Evolutionary conservation across 2,888 invertebrate genomes (phyloP), one percentile per base, ranked within the genome.

Genomic region (Sinohyriopsis cumingii): DNA sequence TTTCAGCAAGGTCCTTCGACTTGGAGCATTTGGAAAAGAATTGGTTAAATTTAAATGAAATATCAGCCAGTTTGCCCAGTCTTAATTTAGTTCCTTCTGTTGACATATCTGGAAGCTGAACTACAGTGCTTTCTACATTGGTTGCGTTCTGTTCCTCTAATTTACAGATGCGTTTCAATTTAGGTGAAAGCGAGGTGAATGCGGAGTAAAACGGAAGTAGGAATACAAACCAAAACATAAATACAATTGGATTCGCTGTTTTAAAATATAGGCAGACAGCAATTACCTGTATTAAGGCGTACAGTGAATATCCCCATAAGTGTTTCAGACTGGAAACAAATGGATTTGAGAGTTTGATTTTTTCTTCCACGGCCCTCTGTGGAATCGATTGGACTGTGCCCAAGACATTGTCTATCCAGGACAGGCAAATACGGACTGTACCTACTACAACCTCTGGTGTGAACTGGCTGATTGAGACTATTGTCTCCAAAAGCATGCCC

Each of bases 391-490:
- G 83, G 9, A 81, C 82, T 60, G 77, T 82, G 1, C 82, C 68
- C 45, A 80, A 80, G 45, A 87, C 65, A 68, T 85, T 85, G 15
- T 84, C 87, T 53, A 84, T 82, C 28, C 84, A 65, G 7, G 85
- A 84, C 22, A 82, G 79, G 19, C 80, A 66, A 6, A 87, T 83
- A 9, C 87, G 81, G 7, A 87, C 85, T 59, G 80, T 82, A 0
- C 87, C 87, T 45, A 86, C 84, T 62, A 87, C 72, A 1, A 85
- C 84, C 71, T 87, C 87, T 1, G 87, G 85, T 20, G 87, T 86
- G 69, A 85, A 86, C 73, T 87, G 87, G 28, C 86, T 59, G 22
- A 86, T 80, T 28, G 87, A 87, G 6, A 85, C 83, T 25, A 85
- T 9, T 0, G 84, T 82, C 73, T 87, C 87, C 9, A 86, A 60